phyloP scores from a whole-genome alignment of 2,888 invertebrate genomes.

The Caradrina kadenii region DNA sequence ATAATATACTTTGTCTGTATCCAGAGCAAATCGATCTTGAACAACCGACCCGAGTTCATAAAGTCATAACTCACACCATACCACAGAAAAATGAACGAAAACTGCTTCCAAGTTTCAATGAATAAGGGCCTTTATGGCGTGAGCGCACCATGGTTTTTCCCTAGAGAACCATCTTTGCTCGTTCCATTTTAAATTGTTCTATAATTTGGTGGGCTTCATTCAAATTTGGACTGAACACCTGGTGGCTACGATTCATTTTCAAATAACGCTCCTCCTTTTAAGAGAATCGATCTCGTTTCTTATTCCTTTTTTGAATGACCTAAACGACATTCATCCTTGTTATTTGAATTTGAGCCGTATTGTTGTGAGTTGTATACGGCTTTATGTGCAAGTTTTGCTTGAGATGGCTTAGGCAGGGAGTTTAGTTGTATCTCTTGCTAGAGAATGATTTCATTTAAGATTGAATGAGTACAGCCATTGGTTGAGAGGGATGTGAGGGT shows the following conservation, averaged over 20 bases:
- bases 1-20: conserved; percentile 63
- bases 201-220: conserved; percentile 72
- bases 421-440: conserved; percentile 80
- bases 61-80: conserved; percentile 66
- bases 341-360: conserved; percentile 66
- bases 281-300: conserved; percentile 89
- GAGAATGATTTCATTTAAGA: conserved; percentile 80
- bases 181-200: conserved; percentile 88
- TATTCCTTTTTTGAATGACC: conserved; percentile 64
- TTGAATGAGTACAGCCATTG: conserved; percentile 79
- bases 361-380: neutral
- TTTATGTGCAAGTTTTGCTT: conserved; percentile 62
- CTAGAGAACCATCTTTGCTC: conserved; percentile 89
- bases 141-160: conserved; percentile 79
- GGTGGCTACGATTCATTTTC: conserved; percentile 57
- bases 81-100: conserved; percentile 68
- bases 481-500: conserved; percentile 64
- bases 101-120: neutral
- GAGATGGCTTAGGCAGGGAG: conserved; percentile 72
- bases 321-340: conserved; percentile 62
- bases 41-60: conserved; percentile 65
- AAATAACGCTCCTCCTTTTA: conserved; percentile 65
- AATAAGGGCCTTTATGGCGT: conserved; percentile 70
- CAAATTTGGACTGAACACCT: conserved; percentile 61
- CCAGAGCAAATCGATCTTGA: conserved; percentile 88